A percentile compares a stretch with the other conserved stretches of the same genome.
These are phyloP conservation scores for Crenichthys baileyi DNA, from an alignment of 2,797 vertebrate genomes.

Conservation along the genomic window DNA sequence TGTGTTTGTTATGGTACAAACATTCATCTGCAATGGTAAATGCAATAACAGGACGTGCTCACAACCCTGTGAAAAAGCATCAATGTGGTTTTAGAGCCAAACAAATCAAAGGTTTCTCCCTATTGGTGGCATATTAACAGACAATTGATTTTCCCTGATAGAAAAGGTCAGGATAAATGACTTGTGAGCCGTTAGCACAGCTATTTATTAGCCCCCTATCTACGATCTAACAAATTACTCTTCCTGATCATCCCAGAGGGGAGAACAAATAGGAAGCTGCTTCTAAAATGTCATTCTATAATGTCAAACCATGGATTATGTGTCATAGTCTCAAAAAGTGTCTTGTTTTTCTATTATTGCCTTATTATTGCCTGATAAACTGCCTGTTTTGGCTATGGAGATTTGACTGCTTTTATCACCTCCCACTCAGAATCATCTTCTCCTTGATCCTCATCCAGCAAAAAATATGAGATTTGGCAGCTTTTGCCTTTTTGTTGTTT, in stretches of 20 bases:
- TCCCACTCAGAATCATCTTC: constrained; percentile 47
- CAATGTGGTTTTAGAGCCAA: constrained; percentile 60
- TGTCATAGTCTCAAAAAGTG: constrained; percentile 67
- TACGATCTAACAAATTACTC: constrained; percentile 76
- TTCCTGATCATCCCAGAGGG: constrained; percentile 57
- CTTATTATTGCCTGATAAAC: constrained; percentile 63
- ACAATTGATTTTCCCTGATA: constrained; percentile 81
- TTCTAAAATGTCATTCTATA: constrained; percentile 80
- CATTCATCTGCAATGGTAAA: constrained; percentile 55
- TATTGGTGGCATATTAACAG: constrained; percentile 79
- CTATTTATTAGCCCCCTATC: constrained; percentile 76
- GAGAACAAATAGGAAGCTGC: constrained; percentile 70
- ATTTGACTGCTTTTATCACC: constrained; percentile 53
- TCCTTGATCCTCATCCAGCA: constrained; percentile 48
- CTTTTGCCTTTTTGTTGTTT: constrained; percentile 50
- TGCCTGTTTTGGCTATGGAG: constrained; percentile 48
- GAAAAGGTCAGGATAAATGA: constrained; percentile 85
- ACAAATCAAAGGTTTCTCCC: constrained; percentile 73
- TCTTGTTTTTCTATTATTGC: constrained; percentile 39
- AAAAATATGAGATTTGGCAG: constrained; percentile 42
- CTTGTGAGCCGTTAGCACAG: constrained; percentile 68
- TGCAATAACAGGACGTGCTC: constrained; percentile 24
- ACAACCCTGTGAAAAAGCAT: constrained; percentile 47
- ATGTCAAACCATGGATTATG: constrained; percentile 81
- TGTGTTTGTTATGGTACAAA: constrained; percentile 30